A percentile compares a stretch with the other conserved stretches of the same genome.
Conservation (phyloP, 2,113 vertebrate species). For the Nothoprocta pentlandii region DNA sequence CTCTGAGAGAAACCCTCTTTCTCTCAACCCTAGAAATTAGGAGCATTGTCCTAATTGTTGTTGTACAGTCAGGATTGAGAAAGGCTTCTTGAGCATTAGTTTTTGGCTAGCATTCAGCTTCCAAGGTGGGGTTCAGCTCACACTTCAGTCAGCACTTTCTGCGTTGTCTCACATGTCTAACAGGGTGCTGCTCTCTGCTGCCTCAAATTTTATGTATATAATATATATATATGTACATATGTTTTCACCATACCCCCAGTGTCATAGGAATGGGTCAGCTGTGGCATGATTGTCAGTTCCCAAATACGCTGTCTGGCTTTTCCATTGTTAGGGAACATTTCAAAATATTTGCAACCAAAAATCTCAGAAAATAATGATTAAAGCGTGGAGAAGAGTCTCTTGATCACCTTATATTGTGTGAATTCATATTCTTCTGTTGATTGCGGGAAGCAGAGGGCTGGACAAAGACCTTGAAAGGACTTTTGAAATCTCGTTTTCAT, state of each 20-base stretch:
- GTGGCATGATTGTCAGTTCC: not conserved
- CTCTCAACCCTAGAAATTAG: not conserved
- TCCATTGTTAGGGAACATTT: not conserved
- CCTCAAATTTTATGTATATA: not conserved
- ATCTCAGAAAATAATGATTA: not conserved
- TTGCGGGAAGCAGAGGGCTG: not conserved
- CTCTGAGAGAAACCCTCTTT: not conserved
- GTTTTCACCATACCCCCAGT: not conserved
- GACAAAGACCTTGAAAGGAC: not conserved
- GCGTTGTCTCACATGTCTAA: not conserved
- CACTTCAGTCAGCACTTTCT: not conserved
- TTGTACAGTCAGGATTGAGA: not conserved
- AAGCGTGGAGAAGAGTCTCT: not conserved
- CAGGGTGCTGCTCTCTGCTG: not conserved
- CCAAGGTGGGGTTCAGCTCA: not conserved
- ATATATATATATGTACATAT: not conserved
- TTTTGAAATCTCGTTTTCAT: not conserved
- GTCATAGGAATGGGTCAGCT: not conserved
- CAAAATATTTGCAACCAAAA: not conserved
- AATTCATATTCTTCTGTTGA: not conserved
- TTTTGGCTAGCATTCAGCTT: not conserved
- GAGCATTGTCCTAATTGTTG: not conserved
- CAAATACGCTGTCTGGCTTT: not conserved
- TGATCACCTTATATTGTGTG: not conserved
- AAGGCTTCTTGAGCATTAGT: not conserved